Evolutionary conservation across 2,888 invertebrate genomes (phyloP).

Genomic region (Chloromyia formosa): DNA sequence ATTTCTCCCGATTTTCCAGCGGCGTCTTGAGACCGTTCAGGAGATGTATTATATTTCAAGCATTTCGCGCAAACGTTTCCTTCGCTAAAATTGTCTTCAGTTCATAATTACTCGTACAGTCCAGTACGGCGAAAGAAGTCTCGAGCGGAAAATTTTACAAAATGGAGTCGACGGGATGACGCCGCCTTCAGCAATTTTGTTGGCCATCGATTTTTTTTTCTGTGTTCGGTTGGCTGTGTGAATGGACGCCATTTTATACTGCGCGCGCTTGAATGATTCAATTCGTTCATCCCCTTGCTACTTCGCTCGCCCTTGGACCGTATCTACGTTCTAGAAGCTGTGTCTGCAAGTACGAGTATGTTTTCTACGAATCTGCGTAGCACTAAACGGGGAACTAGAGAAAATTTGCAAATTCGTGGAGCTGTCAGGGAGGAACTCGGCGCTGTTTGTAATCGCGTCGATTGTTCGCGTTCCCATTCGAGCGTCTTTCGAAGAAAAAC

Average conservation of each 20-base stretch:
- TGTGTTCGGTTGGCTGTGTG: no score
- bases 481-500: no score
- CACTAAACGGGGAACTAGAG: no score
- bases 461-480: no score
- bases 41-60: not conserved
- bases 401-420: no score
- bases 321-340: slow-evolving; percentile 2
- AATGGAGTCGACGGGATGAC: slow-evolving; percentile 36
- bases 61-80: no score
- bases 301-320: no score
- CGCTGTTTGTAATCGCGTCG: no score
- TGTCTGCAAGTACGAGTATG: no score
- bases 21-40: slow-evolving; percentile 7
- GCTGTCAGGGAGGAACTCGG: no score
- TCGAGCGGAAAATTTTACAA: slow-evolving; percentile 20
- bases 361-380: no score
- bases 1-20: not conserved
- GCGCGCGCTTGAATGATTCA: not conserved
- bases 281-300: not conserved
- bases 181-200: slow-evolving; percentile 11
- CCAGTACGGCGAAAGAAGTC: not conserved
- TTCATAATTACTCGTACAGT: not conserved
- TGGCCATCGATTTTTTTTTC: not conserved
- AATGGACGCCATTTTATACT: slow-evolving; percentile 18
- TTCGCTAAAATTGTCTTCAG: not conserved